Base-by-base conservation (phyloP, 2,113 vertebrate species). In the Typhlomys cinereus region DNA sequence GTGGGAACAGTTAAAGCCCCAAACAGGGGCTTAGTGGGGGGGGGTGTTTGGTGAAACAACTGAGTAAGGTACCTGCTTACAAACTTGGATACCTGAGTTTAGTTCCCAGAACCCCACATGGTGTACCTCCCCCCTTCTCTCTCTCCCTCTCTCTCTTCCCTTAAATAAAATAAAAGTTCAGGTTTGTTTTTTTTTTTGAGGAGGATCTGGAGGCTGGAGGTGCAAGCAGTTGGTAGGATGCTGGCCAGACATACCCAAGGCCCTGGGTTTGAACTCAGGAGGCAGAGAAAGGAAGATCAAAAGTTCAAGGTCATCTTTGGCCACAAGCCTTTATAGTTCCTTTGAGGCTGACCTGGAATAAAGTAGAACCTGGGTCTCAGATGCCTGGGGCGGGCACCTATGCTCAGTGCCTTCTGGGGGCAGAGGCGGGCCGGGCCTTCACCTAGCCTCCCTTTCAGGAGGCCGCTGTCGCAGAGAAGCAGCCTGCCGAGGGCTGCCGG, bases 381-480 rank as follows among this genome's bases (percentile, higher is more conserved):
- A 31, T 59, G 46, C 8, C 3, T 12, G 21, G 21, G 52, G 59
- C 31, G 46, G 64, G n/a, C 44, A 0, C 23, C n/a, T 29, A 17
- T 20, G 4, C 46, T 52, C 0, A 0, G 23, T 0, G 8, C 59
- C 44, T 39, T 59, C 27, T 62, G 61, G 25, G n/a, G 66, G 21
- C 75, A 6, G 67, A 27, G 64, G 36, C 29, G 13, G 64, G 36
- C 29, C 13, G 69, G 50, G 2, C 64, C 64, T 44, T 15, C 14
- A 66, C 39, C 62, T 50, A 20, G 15, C 0, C 0, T 57, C 54
- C 59, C 27, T 14, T 44, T 2, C 17, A 13, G 7, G 1, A 1
- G 25, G 0, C 34, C 31, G 7, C 64, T 81, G 15, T 87, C 36
- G 4, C 46, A 5, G 7, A 2, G 10, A 29, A 34, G 39, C 36